Conservation (phyloP, 1,140 invertebrate species). For the Drosophila bipectinata region DNA sequence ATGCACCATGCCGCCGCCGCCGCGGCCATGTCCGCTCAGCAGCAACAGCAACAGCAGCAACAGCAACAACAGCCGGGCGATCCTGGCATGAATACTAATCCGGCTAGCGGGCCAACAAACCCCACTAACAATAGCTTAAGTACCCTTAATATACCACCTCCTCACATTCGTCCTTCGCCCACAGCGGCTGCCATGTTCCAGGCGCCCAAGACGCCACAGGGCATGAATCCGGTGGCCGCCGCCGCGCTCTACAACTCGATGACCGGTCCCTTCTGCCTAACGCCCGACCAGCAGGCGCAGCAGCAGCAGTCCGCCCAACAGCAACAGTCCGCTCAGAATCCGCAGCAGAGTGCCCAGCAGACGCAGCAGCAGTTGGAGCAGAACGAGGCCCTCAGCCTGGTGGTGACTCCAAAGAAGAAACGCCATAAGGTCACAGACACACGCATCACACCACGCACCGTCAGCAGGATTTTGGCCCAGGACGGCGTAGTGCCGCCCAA, state of each 20-base stretch:
- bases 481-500: constrained; percentile 89
- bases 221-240: constrained; percentile 87
- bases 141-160: constrained; percentile 86
- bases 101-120: constrained; percentile 60
- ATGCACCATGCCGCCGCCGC: constrained; percentile 83
- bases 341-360: constrained; percentile 86
- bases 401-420: constrained; percentile 97
- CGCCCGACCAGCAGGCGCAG: constrained; percentile 79
- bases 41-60: constrained; percentile 63
- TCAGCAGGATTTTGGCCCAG: constrained; percentile 92
- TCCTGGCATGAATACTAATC: constrained; percentile 51
- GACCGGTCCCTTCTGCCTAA: constrained; percentile 87
- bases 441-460: constrained; percentile 95
- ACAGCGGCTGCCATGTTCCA: constrained; percentile 90
- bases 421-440: constrained; percentile 98
- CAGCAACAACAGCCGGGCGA: constrained; percentile 46
- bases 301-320: constrained; percentile 62
- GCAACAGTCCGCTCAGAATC: constrained; percentile 69
- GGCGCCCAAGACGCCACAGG: constrained; percentile 89
- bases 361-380: constrained; percentile 88
- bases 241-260: constrained; percentile 87
- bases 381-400: constrained; percentile 96
- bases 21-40: constrained; percentile 75
- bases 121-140: constrained; percentile 82
- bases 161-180: constrained; percentile 88